Evolutionary conservation across 2,888 invertebrate genomes (phyloP).

Genomic region (Morpho achilles): DNA sequence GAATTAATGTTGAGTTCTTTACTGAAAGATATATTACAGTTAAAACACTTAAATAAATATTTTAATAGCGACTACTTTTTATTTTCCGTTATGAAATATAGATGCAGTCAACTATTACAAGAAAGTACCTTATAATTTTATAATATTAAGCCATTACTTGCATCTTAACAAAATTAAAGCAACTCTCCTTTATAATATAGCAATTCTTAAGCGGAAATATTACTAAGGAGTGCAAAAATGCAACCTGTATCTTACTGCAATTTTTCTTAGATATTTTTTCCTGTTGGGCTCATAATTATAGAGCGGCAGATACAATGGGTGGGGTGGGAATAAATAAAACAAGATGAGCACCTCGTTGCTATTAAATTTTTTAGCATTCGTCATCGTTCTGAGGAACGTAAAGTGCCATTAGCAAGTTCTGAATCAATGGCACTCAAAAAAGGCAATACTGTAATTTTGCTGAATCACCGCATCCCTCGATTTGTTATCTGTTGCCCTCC

Average conservation of each 20-base stretch:
- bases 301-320: constrained; percentile 18
- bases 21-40: no score
- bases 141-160: no score
- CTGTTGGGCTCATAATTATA: constrained; percentile 29
- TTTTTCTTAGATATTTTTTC: constrained; percentile 23
- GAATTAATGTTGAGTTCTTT: no score
- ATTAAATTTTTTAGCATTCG: constrained; percentile 42
- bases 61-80: no score
- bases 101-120: no score
- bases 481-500: constrained; percentile 49
- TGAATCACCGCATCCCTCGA: constrained; percentile 64
- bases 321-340: constrained; percentile 25
- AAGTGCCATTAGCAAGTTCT: constrained; percentile 65
- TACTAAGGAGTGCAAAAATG: constrained; percentile 23
- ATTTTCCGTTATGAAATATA: no score
- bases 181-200: not conserved
- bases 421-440: constrained; percentile 63
- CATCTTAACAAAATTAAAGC: not conserved
- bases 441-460: constrained; percentile 57
- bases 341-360: constrained; percentile 20
- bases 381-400: constrained; percentile 65
- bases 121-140: no score
- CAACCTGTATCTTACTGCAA: constrained; percentile 21
- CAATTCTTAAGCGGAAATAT: constrained; percentile 3
- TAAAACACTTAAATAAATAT: no score